Conservation (phyloP, 2,113 vertebrate species). For the Dryoscopus gambensis region DNA sequence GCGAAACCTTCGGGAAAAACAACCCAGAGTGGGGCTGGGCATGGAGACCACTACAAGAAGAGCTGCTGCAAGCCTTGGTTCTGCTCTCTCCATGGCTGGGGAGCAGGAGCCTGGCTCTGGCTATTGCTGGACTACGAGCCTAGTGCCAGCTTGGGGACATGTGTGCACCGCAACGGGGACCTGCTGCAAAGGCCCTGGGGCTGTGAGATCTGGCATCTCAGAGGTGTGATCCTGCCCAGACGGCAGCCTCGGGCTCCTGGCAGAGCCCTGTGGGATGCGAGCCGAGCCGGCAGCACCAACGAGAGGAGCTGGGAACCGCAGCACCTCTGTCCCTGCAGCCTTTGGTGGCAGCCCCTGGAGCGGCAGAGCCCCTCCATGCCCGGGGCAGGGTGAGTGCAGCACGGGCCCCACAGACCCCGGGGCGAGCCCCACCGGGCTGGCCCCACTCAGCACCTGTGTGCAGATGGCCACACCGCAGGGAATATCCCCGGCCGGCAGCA, state of each 20-base stretch:
- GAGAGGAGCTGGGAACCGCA: fast-evolving
- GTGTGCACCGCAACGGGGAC: neutral
- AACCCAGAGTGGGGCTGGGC: neutral
- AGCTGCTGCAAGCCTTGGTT: neutral
- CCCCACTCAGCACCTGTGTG: neutral
- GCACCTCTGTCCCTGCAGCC: neutral
- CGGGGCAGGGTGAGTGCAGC: neutral
- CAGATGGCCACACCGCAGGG: neutral
- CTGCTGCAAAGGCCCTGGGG: neutral
- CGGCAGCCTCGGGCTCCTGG: neutral
- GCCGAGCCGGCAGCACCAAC: fast-evolving
- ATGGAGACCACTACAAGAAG: neutral
- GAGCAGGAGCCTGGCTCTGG: neutral
- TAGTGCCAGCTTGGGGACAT: neutral
- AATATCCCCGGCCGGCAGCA: neutral
- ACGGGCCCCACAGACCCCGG: fast-evolving
- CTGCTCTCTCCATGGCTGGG: fast-evolving
- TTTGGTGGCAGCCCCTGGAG: neutral
- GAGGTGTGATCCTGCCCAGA: neutral
- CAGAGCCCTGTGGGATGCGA: neutral
- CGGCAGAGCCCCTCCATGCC: neutral
- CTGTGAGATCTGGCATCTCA: neutral
- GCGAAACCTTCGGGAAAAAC: neutral
- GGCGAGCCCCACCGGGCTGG: neutral
- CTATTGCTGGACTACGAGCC: neutral